Conservation (phyloP, 2,888 invertebrate genomes). For the Gymnocheta viridis region DNA sequence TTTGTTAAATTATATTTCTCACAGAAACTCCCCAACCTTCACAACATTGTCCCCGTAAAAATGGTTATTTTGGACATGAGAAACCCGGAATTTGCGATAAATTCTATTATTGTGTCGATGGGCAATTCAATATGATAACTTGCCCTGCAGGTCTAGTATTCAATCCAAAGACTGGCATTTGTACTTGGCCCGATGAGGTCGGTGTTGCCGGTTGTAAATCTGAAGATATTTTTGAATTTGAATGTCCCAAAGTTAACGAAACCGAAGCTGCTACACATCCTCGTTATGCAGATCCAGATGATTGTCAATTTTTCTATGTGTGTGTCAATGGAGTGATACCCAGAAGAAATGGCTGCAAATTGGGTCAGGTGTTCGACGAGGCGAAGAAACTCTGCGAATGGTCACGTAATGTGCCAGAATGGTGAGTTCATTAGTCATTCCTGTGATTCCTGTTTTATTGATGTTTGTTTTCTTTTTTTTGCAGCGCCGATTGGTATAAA, state of each 20-base stretch:
- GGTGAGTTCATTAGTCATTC: conserved; percentile 83
- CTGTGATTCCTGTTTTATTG: too few species aligned
- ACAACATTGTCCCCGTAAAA: conserved; percentile 89
- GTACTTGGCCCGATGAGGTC: conserved; percentile 96
- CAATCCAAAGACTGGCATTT: conserved; percentile 93
- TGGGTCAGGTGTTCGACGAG: conserved; percentile 95
- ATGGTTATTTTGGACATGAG: conserved; percentile 94
- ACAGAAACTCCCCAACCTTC: conserved; percentile 88
- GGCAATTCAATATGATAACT: conserved; percentile 93
- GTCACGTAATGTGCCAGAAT: conserved; percentile 94
- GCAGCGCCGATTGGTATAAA: conserved; percentile 95
- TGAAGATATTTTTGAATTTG: conserved; percentile 91
- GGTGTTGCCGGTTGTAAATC: conserved; percentile 93
- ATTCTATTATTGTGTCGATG: conserved; percentile 95
- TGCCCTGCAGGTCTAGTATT: conserved; percentile 94
- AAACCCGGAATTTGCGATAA: conserved; percentile 90
- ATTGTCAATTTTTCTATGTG: conserved; percentile 95
- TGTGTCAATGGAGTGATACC: conserved; percentile 94
- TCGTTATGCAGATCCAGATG: conserved; percentile 92
- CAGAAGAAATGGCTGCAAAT: conserved; percentile 92
- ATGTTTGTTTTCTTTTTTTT: conserved; percentile 71
- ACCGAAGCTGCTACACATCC: conserved; percentile 90
- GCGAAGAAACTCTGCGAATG: conserved; percentile 90
- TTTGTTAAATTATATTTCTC: conserved; percentile 53
- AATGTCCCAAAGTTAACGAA: conserved; percentile 90